A percentile compares a stretch with the other conserved stretches of the same genome.
Evolutionary conservation across 2,888 invertebrate genomes (phyloP).

Genomic region (Drosophila mayaguana): DNA sequence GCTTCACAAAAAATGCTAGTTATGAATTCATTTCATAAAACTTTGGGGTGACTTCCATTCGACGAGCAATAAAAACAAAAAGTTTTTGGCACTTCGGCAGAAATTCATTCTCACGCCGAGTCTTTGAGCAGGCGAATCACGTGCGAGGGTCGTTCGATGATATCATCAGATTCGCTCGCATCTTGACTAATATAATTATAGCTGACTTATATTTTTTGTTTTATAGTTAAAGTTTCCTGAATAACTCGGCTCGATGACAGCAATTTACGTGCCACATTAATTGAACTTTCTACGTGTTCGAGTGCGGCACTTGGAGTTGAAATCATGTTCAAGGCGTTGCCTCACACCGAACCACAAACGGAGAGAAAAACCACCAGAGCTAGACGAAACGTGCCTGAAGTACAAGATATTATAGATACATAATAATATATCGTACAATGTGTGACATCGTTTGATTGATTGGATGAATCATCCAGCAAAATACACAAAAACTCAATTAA

Average conservation of each 20-base stretch:
- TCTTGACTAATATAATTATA: slow-evolving; percentile 39
- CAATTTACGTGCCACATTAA: slow-evolving; percentile 77
- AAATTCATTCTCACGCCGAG: slow-evolving; percentile 55
- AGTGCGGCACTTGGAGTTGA: slow-evolving; percentile 56
- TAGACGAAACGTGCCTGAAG: slow-evolving; percentile 69
- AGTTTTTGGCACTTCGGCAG: slow-evolving; percentile 26
- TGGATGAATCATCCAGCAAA: slow-evolving; percentile 54
- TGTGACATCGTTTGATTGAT: slow-evolving; percentile 63
- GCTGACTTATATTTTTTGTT: slow-evolving; percentile 24
- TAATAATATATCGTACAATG: slow-evolving; percentile 15
- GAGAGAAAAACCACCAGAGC: slow-evolving; percentile 38
- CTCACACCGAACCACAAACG: slow-evolving; percentile 24
- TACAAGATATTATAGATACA: slow-evolving; percentile 32
- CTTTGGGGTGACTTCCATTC: slow-evolving; percentile 41
- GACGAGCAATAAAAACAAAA: slow-evolving; percentile 1
- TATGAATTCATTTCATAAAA: slow-evolving; percentile 43
- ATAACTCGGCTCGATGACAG: slow-evolving; percentile 58
- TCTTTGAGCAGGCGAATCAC: slow-evolving; percentile 62
- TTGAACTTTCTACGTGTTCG: slow-evolving; percentile 81
- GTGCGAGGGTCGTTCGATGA: slow-evolving; percentile 59
- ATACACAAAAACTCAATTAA: slow-evolving; percentile 33
- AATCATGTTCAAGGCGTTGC: slow-evolving; percentile 28
- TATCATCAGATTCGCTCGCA: slow-evolving; percentile 61
- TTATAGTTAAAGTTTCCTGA: slow-evolving; percentile 24
- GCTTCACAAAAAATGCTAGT: slow-evolving; percentile 4